phyloP scores from a whole-genome alignment of 2,797 vertebrate genomes.

The Mastacembelus armatus region DNA sequence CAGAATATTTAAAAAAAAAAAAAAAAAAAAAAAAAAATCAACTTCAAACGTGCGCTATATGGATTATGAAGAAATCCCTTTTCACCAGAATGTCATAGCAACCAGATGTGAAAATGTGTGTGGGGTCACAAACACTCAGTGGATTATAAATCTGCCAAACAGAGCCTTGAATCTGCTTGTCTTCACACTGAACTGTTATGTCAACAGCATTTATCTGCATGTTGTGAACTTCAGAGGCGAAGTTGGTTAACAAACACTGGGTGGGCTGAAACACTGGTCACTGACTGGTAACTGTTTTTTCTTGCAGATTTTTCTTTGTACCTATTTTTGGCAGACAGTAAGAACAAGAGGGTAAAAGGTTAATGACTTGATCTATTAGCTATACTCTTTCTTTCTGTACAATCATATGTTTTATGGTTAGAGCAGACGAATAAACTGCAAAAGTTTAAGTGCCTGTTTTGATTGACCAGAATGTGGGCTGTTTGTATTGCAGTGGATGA shows the following conservation, averaged over 20 bases:
- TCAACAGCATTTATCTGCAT: slow-evolving; percentile 41
- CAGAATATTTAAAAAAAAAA: too few species aligned
- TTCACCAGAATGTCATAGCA: slow-evolving; percentile 30
- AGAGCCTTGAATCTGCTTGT: background rate
- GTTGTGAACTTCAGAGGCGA: background rate
- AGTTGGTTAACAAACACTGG: slow-evolving; percentile 20
- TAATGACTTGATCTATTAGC: background rate
- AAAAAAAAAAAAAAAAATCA: slow-evolving; percentile 2
- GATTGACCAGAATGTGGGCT: background rate
- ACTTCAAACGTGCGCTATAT: slow-evolving; percentile 3
- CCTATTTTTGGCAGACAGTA: too few species aligned
- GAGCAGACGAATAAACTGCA: background rate
- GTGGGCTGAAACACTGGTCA: slow-evolving; percentile 14
- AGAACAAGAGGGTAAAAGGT: background rate
- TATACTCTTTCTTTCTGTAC: background rate
- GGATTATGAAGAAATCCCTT: slow-evolving; percentile 7
- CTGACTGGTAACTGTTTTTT: background rate
- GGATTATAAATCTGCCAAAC: slow-evolving; percentile 24
- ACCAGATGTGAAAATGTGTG: slow-evolving; percentile 19
- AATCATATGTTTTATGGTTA: background rate
- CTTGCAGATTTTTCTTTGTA: background rate
- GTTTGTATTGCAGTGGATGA: slow-evolving; percentile 11
- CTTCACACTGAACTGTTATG: slow-evolving; percentile 11
- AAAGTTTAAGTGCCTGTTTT: background rate
- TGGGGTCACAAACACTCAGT: slow-evolving; percentile 1